Evolutionary conservation across 2,797 vertebrate species (phyloP).

Genomic region (Orientallactaga sibirica): DNA sequence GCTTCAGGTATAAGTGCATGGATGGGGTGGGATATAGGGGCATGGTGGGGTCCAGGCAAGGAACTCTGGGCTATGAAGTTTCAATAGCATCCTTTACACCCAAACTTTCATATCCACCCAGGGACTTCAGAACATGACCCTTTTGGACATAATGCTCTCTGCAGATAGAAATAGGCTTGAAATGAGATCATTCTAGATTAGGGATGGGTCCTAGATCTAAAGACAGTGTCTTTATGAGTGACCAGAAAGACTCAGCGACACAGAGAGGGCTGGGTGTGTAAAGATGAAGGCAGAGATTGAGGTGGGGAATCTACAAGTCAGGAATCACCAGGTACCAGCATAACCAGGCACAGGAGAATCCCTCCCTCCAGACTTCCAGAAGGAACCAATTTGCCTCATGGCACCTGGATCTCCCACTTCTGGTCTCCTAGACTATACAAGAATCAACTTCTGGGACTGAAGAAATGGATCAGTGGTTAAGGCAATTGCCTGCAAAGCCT

Average conservation of each 20-base stretch:
- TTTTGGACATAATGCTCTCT: not conserved
- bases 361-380: not conserved
- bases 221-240: not conserved
- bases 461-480: too few species aligned
- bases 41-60: not conserved
- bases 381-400: not conserved
- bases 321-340: not conserved
- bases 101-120: not conserved
- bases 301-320: not conserved
- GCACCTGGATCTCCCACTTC: not conserved
- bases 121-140: not conserved
- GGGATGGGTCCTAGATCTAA: not conserved
- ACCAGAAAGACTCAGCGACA: not conserved
- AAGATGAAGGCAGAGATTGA: not conserved
- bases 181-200: not conserved
- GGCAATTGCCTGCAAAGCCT: too few species aligned
- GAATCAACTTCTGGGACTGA: not conserved
- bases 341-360: fast-evolving
- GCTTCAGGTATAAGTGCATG: not conserved
- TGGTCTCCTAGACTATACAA: not conserved
- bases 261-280: not conserved
- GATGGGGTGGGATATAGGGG: fast-evolving
- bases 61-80: not conserved
- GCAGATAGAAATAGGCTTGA: not conserved
- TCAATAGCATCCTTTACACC: not conserved